Conservation (phyloP, 1,140 invertebrate species). For the Drosophila melanica region DNA sequence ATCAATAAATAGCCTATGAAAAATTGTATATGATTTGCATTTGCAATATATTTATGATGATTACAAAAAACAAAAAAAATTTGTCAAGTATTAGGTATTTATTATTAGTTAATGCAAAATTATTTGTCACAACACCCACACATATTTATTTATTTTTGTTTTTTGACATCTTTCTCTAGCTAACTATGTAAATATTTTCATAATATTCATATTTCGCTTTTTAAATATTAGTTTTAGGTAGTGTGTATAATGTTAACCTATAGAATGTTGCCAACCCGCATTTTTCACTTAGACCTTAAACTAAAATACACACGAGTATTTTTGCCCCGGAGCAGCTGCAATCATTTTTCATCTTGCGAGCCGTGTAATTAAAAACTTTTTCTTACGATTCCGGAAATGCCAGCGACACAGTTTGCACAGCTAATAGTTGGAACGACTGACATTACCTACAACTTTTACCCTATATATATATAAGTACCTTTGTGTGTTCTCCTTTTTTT, state of each 20-base stretch:
- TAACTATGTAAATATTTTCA: slow-evolving; percentile 62
- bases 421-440: slow-evolving; percentile 42
- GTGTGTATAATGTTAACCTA: slow-evolving; percentile 74
- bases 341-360: slow-evolving; percentile 22
- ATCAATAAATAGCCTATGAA: slow-evolving; percentile 28
- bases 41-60: slow-evolving; percentile 45
- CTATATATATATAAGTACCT: slow-evolving; percentile 4
- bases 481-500: slow-evolving; percentile 10
- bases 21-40: slow-evolving; percentile 34
- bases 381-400: slow-evolving; percentile 43
- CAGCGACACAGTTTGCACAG: slow-evolving; percentile 53
- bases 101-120: slow-evolving; percentile 61
- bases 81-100: neutral
- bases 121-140: slow-evolving; percentile 79
- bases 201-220: slow-evolving; percentile 18
- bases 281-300: slow-evolving; percentile 47
- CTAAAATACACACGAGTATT: slow-evolving; percentile 26
- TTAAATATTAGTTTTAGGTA: slow-evolving; percentile 45
- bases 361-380: slow-evolving; percentile 65
- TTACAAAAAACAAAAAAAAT: neutral
- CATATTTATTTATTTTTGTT: too few species aligned
- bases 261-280: slow-evolving; percentile 72
- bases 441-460: slow-evolving; percentile 44
- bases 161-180: slow-evolving; percentile 44
- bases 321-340: slow-evolving; percentile 10